phyloP scores from a whole-genome alignment of 2,888 invertebrate species.

The Polyommatus iphigenia region DNA sequence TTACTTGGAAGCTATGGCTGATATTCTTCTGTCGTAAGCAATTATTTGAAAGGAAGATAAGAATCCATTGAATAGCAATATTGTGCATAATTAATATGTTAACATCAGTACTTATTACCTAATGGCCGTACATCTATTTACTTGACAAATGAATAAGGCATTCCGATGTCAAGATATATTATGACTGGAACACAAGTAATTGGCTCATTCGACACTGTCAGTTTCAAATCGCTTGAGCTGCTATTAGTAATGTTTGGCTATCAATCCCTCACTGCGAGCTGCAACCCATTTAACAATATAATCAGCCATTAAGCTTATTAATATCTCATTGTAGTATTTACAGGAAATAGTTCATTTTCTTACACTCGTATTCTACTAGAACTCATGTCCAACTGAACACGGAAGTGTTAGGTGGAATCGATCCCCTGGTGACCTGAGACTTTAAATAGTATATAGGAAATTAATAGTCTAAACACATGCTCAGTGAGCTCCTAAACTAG shows the following conservation, averaged over 20 bases:
- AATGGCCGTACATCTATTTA: conserved; percentile 7
- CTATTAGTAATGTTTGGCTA: conserved; percentile 39
- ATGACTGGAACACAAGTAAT: conserved; percentile 36
- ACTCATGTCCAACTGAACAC: neutral
- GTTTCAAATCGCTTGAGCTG: conserved; percentile 42
- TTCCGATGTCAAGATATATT: conserved; percentile 29
- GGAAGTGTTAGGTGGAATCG: neutral
- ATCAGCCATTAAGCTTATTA: neutral
- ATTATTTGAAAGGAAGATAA: neutral
- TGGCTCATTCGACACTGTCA: conserved; percentile 44
- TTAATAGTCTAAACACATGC: conserved; percentile 77
- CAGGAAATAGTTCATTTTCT: neutral
- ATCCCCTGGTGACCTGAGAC: neutral
- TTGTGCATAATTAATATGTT: conserved; percentile 14
- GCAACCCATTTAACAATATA: conserved; percentile 4
- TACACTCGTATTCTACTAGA: neutral
- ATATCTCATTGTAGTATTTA: neutral
- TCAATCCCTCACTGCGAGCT: conserved; percentile 32
- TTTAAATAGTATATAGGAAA: conserved; percentile 45
- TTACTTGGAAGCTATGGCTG: neutral
- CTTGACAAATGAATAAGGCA: conserved; percentile 33
- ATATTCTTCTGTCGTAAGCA: neutral
- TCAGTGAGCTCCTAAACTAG: conserved; percentile 72
- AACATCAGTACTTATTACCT: neutral
- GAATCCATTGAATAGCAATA: neutral